Base-by-base conservation (phyloP, 35 echinoderm and acorn worm species). In the Hemicentrotus pulcherrimus region DNA sequence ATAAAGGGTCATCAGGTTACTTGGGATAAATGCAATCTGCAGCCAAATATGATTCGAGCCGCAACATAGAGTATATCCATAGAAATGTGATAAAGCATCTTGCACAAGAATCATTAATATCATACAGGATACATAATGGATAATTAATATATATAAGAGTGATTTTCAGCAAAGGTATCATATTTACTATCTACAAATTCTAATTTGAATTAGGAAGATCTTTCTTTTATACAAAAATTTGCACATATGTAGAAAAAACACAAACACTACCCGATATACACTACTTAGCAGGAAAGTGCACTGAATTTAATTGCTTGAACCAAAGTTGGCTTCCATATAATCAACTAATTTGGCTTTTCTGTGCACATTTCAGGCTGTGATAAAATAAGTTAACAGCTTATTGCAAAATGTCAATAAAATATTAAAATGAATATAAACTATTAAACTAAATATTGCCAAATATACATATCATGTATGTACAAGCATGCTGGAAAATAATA, bases 381-480 rank as follows among this genome's bases (percentile, higher is more conserved):
- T 78, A 78, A 78, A 78, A 78, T 78, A 78, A 78, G 22, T 78
- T 78, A 78, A 78, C 24, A 78, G 12, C 28, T 71, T 78, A 78
- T 78, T 78, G 65, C 65, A 78, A 78, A 78, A 78, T 4, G 65
- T 5, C 4, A n/a, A 78, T 78, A 22, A 28, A 28, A 78, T 78
- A 22, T 78, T 28, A 8, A 78, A 28, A 78, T 78, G n/a, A 78
- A n/a, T 22, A 78, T 28, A 7, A 2, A 78, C 65, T 78, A 7
- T 28, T 4, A 78, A 78, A 78, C 65, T 78, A 78, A 78, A 78
- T 78, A 78, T 78, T 78, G 65, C 65, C 65, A n/a, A 78, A 78
- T 78, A 78, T 78, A 78, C 65, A 78, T 78, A 78, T 78, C 65
- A 22, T 78, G 65, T 78, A 78, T 78, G 65, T 78, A 78, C 65